Conservation (phyloP, 2,797 vertebrate genomes). For the Rhinatrema bivittatum region DNA sequence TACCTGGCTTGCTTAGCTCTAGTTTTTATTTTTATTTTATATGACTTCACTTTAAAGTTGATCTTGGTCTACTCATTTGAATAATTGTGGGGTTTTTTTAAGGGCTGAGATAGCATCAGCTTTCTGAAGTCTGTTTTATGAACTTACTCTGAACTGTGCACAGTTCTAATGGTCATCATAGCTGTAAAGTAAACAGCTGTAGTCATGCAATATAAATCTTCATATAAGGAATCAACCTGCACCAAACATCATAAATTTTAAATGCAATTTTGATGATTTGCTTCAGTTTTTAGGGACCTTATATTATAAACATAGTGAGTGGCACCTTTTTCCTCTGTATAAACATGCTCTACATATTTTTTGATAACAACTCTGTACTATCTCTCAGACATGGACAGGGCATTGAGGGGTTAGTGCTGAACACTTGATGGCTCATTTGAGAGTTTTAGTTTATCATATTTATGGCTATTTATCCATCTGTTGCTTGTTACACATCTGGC, state of each 20-base stretch:
- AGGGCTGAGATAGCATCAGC: background rate
- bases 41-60: too few relatives aligned
- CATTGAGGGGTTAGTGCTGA: constrained; percentile 7
- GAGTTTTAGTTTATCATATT: too few relatives aligned
- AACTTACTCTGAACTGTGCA: background rate
- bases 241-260: constrained; percentile 13
- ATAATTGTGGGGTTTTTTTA: too few relatives aligned
- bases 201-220: constrained; percentile 3
- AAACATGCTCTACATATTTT: background rate
- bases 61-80: too few relatives aligned
- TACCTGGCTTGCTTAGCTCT: too few relatives aligned
- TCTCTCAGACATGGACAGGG: too few relatives aligned
- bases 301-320: background rate
- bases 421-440: too few relatives aligned
- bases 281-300: background rate
- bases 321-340: constrained; percentile 6
- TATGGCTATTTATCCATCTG: too few relatives aligned
- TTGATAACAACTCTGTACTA: too few relatives aligned
- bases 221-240: constrained; percentile 1
- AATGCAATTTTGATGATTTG: constrained; percentile 6
- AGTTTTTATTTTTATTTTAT: too few relatives aligned
- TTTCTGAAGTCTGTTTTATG: background rate
- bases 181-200: constrained; percentile 6
- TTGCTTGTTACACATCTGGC: too few relatives aligned
- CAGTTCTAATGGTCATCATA: background rate